Base-by-base conservation (phyloP, 2,888 invertebrate genomes). In the Zaprionus obscuricornis region DNA sequence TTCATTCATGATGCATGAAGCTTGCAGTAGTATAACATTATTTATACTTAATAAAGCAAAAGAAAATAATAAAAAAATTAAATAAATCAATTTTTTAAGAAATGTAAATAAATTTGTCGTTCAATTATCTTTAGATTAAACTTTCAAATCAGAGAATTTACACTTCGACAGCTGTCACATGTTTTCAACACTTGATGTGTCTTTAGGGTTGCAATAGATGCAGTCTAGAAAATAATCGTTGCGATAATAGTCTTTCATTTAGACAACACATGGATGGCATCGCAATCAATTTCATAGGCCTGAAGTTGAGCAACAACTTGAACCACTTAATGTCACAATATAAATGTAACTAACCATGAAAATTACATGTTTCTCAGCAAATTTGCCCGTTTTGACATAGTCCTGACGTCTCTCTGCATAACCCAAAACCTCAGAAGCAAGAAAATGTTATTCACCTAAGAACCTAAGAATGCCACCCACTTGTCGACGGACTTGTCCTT, bases 301-400 rank as follows among this genome's bases (percentile, higher is more conserved):
- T 56, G 40, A 70, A 81, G 58, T 37, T 37, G 56, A 47, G 62
- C 49, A 65, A 45, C 54, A 56, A 63, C 76, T 66, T 63, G 43
- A 60, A 82, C 74, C 85, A 85, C 85, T 86, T 84, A 84, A 86
- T 78, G 83, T 67, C 85, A 78, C 85, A 83, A 84, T 86, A 85
- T 82, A 86, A 84, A 85, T 77, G 85, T 84, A 84, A 84, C 85
- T 86, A 85, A 86, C 84, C 84, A 84, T 84, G 87, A 84, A 84
- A 84, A 86, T 86, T 62, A 85, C 87, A 84, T 79, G 81, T 73
- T 85, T 73, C 71, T 66, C 69, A 86, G 83, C 79, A 86, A n/a
- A 86, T 86, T 84, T 79, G 75, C 65, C n/a, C 66, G 52, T 83
- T 79, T 67, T 75, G 66, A 74, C 85, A 73, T 66, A 46, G 58